phyloP scores from a whole-genome alignment of 2,797 vertebrate species.

The Holocentrus rufus region DNA sequence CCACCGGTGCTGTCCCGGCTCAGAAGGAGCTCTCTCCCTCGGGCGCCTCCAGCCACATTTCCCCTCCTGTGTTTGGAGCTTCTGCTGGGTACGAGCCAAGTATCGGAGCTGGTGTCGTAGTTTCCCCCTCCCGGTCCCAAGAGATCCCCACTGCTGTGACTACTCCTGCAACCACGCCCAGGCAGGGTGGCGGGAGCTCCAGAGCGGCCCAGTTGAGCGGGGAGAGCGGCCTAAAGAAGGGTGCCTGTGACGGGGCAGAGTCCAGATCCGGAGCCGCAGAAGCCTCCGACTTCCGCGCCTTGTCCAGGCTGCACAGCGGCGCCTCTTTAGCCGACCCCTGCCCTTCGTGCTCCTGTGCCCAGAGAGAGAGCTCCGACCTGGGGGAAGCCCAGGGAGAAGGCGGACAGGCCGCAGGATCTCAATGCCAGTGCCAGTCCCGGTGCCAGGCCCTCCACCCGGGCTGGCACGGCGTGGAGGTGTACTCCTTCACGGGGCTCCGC shows the following conservation, averaged over 20 bases:
- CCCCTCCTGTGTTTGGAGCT: conserved; percentile 73
- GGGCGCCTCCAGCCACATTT: conserved; percentile 43
- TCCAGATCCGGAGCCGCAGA: conserved; percentile 13
- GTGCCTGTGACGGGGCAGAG: conserved; percentile 52
- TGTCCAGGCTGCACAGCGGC: conserved; percentile 82
- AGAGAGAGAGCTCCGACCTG: not conserved
- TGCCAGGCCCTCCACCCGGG: conserved; percentile 80
- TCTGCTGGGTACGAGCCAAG: conserved; percentile 65
- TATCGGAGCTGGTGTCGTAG: not conserved
- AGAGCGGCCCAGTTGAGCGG: conserved; percentile 51
- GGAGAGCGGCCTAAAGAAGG: conserved; percentile 58
- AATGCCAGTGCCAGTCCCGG: conserved; percentile 66
- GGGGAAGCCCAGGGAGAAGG: conserved; percentile 11
- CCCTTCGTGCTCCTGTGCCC: conserved; percentile 49
- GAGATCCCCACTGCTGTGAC: conserved; percentile 50
- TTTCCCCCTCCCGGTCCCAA: conserved; percentile 46
- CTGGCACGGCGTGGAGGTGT: conserved; percentile 92
- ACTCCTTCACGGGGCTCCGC: conserved; percentile 94
- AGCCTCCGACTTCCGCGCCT: conserved; percentile 88
- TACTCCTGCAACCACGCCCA: not conserved
- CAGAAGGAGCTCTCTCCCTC: conserved; percentile 78
- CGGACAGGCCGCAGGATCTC: not conserved
- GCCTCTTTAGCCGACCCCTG: conserved; percentile 25
- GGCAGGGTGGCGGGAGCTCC: conserved; percentile 31
- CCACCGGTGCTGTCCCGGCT: conserved; percentile 56